A percentile compares a stretch with the other conserved stretches of the same genome.
phyloP scores from a whole-genome alignment of 1,140 invertebrate genomes.

The Penaeus indicus region DNA sequence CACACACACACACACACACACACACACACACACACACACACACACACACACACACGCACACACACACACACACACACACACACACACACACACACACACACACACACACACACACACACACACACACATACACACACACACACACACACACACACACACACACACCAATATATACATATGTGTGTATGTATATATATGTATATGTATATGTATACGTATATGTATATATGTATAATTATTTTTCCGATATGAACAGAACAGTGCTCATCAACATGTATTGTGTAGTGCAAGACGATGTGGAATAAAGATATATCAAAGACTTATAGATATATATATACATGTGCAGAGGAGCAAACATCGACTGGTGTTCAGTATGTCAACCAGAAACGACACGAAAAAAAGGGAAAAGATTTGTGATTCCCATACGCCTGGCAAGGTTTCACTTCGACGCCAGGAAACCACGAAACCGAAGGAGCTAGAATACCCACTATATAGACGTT shows the following conservation, averaged over 20 bases:
- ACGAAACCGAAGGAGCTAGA: too few species aligned
- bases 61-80: background rate
- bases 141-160: background rate
- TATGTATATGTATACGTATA: background rate
- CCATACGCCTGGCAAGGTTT: too few species aligned
- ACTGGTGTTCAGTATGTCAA: background rate
- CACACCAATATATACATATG: background rate
- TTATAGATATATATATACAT: conserved; percentile 8
- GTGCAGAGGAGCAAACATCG: background rate
- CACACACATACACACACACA: background rate
- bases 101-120: background rate
- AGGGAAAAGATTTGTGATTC: too few species aligned
- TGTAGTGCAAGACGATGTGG: background rate
- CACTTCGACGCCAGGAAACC: too few species aligned
- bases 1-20: background rate
- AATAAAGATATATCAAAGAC: background rate
- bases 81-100: background rate
- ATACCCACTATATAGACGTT: too few species aligned
- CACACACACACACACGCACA: background rate
- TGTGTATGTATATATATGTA: background rate
- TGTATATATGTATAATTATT: background rate
- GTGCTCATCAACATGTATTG: background rate
- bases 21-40: background rate
- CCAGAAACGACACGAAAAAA: too few species aligned
- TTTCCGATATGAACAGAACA: background rate